Percentiles rank a stretch among this genome's conserved stretches.
phyloP scores from a whole-genome alignment of 2,113 vertebrate species.

The Diadophis punctatus region DNA sequence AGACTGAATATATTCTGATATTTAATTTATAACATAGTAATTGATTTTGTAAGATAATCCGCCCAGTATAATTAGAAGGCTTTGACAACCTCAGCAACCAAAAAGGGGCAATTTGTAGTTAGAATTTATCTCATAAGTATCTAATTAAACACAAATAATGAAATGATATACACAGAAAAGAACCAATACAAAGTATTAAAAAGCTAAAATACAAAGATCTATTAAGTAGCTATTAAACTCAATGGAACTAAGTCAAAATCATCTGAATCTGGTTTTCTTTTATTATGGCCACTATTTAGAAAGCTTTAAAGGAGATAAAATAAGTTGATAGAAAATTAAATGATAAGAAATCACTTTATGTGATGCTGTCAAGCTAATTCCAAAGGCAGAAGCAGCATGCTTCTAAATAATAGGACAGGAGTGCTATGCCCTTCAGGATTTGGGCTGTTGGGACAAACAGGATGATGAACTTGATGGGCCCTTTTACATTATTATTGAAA shows the following conservation, averaged over 20 bases:
- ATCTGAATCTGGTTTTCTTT: background rate
- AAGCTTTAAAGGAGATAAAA: background rate
- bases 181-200: background rate
- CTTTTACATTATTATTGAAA: background rate
- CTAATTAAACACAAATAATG: background rate
- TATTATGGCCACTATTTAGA: background rate
- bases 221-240: background rate
- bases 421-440: background rate
- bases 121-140: background rate
- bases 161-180: background rate
- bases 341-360: background rate
- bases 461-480: background rate
- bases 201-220: background rate
- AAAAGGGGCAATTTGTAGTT: background rate
- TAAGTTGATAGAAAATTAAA: background rate
- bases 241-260: background rate
- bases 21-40: background rate
- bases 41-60: background rate
- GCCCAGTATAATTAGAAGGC: background rate
- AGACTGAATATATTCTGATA: background rate
- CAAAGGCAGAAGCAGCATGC: background rate
- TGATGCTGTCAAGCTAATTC: background rate
- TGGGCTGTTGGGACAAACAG: background rate
- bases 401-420: background rate
- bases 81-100: background rate